These are phyloP conservation scores for Aegithalos caudatus DNA, from an alignment of 2,113 vertebrate genomes.

Conservation along the genomic window DNA sequence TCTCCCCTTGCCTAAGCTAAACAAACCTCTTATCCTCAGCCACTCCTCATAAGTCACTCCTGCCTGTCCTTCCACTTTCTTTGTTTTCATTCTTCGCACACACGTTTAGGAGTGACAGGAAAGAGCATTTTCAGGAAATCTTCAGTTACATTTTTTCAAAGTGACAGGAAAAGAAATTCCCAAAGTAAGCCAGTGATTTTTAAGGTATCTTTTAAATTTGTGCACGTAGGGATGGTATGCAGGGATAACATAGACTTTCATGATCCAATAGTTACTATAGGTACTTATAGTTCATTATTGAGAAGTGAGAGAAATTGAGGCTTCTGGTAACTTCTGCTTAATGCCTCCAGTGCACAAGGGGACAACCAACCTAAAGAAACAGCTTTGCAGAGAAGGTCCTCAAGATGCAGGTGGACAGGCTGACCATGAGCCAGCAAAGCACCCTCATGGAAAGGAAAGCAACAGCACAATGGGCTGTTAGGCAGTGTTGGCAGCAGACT, in stretches of 20 bases:
- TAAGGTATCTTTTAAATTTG: background rate
- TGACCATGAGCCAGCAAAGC: background rate
- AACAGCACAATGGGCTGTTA: background rate
- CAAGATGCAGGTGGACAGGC: background rate
- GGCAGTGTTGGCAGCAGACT: background rate
- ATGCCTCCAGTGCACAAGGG: background rate
- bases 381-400: background rate
- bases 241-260: background rate
- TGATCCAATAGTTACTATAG: background rate
- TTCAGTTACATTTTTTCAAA: background rate
- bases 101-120: background rate
- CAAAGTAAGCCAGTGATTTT: background rate
- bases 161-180: background rate
- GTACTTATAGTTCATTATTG: background rate
- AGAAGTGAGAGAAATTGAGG: background rate
- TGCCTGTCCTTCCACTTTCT: background rate
- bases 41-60: fast-evolving
- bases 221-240: background rate
- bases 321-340: background rate
- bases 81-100: background rate
- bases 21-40: background rate
- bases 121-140: background rate
- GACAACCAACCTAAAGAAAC: background rate
- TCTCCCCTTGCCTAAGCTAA: background rate
- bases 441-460: background rate